Evolutionary conservation across 2,797 vertebrate genomes (phyloP).

Genomic region (Nyctibius grandis): DNA sequence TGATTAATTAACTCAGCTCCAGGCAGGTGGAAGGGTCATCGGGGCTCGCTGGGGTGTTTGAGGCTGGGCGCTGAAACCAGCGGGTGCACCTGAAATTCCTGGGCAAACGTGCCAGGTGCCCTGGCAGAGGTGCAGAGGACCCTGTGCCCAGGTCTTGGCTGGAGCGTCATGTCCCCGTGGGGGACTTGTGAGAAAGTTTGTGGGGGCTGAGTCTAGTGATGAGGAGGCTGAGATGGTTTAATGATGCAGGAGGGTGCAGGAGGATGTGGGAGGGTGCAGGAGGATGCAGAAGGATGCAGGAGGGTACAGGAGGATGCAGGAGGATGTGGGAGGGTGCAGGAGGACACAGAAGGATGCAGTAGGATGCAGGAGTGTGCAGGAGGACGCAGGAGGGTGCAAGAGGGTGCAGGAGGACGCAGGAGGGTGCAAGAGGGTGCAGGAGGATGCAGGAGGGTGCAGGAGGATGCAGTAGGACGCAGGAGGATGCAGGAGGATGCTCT

Average conservation of each 20-base stretch:
- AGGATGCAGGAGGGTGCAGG: not conserved
- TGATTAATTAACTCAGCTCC: not conserved
- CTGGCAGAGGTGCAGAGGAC: not conserved
- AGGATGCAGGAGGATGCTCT: not conserved
- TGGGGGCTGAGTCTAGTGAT: not conserved
- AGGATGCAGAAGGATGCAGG: not conserved
- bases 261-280: not conserved
- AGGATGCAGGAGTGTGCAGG: not conserved
- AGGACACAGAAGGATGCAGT: not conserved
- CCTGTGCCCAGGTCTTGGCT: not conserved
- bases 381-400: not conserved
- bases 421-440: not conserved
- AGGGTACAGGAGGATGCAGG: not conserved
- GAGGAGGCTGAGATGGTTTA: not conserved
- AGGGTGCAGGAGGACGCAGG: not conserved
- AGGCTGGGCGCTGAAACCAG: not conserved
- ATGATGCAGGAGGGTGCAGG: not conserved
- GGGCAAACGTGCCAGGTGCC: not conserved
- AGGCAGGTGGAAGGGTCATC: not conserved
- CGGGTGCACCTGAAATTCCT: not conserved
- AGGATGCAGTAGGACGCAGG: not conserved
- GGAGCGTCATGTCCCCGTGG: accelerated
- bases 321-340: not conserved
- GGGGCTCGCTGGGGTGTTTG: not conserved
- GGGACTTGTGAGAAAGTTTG: not conserved